Conservation (phyloP, 2,888 invertebrate species). For the Griposia aprilina region DNA sequence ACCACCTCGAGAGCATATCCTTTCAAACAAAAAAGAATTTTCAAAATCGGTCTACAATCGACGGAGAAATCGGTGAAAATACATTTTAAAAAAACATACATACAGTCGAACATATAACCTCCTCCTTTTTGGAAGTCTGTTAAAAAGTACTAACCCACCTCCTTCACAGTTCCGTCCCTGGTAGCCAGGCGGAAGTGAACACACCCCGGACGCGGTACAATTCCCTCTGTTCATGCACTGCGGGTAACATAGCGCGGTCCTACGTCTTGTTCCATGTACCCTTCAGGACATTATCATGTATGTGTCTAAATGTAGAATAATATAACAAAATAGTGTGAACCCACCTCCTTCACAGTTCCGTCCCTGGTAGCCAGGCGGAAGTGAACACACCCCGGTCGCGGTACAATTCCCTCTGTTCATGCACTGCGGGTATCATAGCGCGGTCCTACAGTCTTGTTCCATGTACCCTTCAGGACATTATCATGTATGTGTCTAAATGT, state of each 20-base stretch:
- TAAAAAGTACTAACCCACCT: conserved; percentile 89
- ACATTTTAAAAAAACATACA: no score
- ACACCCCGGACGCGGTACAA: conserved; percentile 97
- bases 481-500: not conserved
- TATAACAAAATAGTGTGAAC: conserved; percentile 52
- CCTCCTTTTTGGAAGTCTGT: no score
- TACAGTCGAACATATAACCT: no score
- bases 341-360: conserved; percentile 97
- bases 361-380: conserved; percentile 97
- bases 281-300: not conserved
- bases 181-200: conserved; percentile 97
- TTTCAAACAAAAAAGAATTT: no score
- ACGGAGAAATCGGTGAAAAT: no score
- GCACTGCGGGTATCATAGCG: conserved; percentile 97
- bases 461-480: conserved; percentile 80
- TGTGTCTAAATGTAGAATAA: not conserved
- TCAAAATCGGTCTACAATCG: no score
- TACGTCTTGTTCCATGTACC: conserved; percentile 95
- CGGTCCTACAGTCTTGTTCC: conserved; percentile 97
- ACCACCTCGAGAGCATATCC: no score
- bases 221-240: conserved; percentile 98
- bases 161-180: conserved; percentile 98
- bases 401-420: conserved; percentile 98
- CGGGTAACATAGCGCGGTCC: conserved; percentile 97
- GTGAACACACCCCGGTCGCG: conserved; percentile 96